phyloP scores from a whole-genome alignment of 2,113 vertebrate genomes.

The Gnathonemus longibarbis region DNA sequence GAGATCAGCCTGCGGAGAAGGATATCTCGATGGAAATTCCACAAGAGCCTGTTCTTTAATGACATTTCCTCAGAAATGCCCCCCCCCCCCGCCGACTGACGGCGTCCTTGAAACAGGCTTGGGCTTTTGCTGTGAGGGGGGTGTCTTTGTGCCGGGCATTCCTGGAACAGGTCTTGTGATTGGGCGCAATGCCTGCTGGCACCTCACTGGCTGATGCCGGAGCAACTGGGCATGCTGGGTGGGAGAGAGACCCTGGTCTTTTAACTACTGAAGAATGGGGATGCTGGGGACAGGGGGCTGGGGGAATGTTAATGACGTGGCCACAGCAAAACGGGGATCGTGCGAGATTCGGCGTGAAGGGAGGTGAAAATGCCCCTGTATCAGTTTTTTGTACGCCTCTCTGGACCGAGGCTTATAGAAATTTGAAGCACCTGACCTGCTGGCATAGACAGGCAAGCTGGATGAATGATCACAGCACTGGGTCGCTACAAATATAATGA shows the following conservation, averaged over 20 bases:
- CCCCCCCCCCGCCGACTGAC: neutral
- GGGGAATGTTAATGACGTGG: neutral
- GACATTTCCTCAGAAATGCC: neutral
- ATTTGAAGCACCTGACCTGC: neutral
- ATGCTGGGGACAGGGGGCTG: neutral
- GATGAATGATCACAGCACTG: neutral
- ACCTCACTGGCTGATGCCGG: conserved; percentile 49
- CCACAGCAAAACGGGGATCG: neutral
- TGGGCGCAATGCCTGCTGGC: conserved; percentile 36
- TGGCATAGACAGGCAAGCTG: neutral
- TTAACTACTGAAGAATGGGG: conserved; percentile 38
- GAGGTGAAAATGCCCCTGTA: neutral
- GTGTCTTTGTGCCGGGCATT: conserved; percentile 30
- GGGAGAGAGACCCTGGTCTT: conserved; percentile 37
- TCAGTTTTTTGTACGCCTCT: neutral
- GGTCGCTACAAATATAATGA: neutral
- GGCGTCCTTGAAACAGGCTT: neutral
- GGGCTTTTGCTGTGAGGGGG: neutral
- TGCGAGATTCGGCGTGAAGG: neutral
- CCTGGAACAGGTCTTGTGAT: conserved; percentile 21
- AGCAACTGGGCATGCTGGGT: neutral
- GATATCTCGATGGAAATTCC: neutral
- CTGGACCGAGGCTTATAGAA: neutral
- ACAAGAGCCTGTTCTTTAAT: neutral
- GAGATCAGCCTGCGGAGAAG: neutral